Evolutionary conservation across 2,113 vertebrate genomes (phyloP).

Genomic region (Python bivittatus): DNA sequence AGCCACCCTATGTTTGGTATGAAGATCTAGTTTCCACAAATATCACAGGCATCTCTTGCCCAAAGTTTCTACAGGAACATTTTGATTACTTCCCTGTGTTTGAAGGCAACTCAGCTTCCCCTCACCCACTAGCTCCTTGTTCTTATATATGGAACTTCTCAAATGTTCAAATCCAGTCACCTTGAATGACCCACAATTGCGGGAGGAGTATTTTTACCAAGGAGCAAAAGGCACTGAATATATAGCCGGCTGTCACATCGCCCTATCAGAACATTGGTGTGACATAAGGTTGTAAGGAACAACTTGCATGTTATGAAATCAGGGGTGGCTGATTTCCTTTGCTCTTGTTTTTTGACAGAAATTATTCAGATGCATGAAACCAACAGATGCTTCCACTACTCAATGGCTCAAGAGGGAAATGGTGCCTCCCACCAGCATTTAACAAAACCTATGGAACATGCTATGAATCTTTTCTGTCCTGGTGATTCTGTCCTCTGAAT

Average conservation of each 20-base stretch:
- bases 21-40: not conserved
- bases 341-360: not conserved
- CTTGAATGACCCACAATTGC: not conserved
- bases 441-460: not conserved
- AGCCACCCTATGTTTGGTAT: not conserved
- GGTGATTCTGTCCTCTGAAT: too few relatives aligned
- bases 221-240: not conserved
- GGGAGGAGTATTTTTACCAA: not conserved
- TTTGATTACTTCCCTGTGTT: not conserved
- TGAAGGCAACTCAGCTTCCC: not conserved
- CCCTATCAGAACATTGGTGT: not conserved
- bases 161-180: not conserved
- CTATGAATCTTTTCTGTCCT: not conserved
- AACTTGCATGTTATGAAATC: not conserved
- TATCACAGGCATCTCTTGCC: not conserved
- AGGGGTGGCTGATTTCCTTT: not conserved
- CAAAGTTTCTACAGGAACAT: not conserved
- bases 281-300: not conserved
- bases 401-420: not conserved
- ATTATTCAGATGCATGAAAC: constrained; percentile 9
- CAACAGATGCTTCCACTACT: not conserved
- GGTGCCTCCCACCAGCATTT: not conserved
- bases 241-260: not conserved
- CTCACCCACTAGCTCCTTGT: not conserved
- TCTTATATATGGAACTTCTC: not conserved